A percentile compares a stretch with the other conserved stretches of the same genome.
Evolutionary conservation across 2,797 vertebrate species (phyloP).

Genomic region (Cryptoprocta ferox): DNA sequence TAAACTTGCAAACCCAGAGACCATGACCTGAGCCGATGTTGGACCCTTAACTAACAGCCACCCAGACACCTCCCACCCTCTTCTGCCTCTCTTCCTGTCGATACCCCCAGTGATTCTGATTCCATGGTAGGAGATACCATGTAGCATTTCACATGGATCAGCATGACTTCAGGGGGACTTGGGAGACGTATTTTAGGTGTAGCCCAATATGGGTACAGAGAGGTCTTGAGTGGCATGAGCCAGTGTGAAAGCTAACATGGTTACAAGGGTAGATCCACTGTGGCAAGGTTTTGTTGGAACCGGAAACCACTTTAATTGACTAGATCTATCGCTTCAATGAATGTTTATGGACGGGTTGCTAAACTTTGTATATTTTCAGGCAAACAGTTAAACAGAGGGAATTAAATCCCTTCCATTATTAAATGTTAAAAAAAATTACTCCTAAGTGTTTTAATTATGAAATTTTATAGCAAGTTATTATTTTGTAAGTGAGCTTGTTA

Average conservation of each 20-base stretch:
- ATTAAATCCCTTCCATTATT: neutral
- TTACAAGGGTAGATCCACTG: accelerated
- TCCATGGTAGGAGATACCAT: neutral
- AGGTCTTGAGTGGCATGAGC: neutral
- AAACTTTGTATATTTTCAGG: neutral
- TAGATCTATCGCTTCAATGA: neutral
- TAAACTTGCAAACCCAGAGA: no score
- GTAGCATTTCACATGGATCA: neutral
- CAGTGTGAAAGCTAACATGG: accelerated
- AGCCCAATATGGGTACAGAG: accelerated
- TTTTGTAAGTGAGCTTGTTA: neutral
- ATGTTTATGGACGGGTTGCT: neutral
- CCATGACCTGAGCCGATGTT: no score
- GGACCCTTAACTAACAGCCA: no score
- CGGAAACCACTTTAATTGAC: neutral
- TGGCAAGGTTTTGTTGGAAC: accelerated
- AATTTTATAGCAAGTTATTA: neutral
- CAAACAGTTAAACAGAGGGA: neutral
- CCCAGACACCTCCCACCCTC: neutral
- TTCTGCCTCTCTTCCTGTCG: neutral
- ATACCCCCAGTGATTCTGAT: neutral
- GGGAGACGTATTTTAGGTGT: neutral
- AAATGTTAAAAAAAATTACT: neutral
- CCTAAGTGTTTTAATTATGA: neutral
- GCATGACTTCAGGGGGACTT: neutral